Evolutionary conservation across 1,140 invertebrate genomes (phyloP).

Genomic region (Polypedilum vanderplanki): DNA sequence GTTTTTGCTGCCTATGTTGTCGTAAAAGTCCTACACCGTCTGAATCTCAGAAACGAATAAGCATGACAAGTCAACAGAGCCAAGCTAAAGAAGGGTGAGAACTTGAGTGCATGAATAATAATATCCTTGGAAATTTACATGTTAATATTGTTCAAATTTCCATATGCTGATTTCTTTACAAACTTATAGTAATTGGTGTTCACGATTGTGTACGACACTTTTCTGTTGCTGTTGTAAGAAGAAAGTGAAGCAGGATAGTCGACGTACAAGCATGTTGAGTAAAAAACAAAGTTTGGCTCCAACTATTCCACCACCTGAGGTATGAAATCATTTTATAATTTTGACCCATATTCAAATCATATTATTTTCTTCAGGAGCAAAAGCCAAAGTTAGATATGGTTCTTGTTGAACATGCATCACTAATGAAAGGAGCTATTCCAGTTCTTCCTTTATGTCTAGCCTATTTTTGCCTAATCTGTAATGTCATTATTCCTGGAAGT

Average conservation of each 20-base stretch:
- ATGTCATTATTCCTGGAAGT: constrained; percentile 75
- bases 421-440: constrained; percentile 83
- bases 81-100: not conserved
- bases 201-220: constrained; percentile 33
- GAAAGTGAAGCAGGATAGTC: constrained; percentile 44
- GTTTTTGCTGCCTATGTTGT: constrained; percentile 28
- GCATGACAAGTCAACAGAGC: not conserved
- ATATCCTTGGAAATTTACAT: constrained; percentile 32
- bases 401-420: constrained; percentile 69
- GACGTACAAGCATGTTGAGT: constrained; percentile 52
- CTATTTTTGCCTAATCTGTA: constrained; percentile 78
- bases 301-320: constrained; percentile 51
- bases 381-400: constrained; percentile 70
- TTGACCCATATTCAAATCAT: too few species aligned
- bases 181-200: constrained; percentile 29
- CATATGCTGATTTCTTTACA: not conserved
- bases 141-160: constrained; percentile 33
- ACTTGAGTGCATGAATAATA: constrained; percentile 32
- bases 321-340: constrained; percentile 35
- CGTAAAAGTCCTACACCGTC: constrained; percentile 32
- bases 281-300: constrained; percentile 55
- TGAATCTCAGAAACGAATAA: not conserved
- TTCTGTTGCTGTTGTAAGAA: constrained; percentile 39
- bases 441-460: constrained; percentile 75
- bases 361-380: constrained; percentile 53